Conservation (phyloP, 2,888 invertebrate genomes). For the Sphaerolaimus hirsutus region DNA sequence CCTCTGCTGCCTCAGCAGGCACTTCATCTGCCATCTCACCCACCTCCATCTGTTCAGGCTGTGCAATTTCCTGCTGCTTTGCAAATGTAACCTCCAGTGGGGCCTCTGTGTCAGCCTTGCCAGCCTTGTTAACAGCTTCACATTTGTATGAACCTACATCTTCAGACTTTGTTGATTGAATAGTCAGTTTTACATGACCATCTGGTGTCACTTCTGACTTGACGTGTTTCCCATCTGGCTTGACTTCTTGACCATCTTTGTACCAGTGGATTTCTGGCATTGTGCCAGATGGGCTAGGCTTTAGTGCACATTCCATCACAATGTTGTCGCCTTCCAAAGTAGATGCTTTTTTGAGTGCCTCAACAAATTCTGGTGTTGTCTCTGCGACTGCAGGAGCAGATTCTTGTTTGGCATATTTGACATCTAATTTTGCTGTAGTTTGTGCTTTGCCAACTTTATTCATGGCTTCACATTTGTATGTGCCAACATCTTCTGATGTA, state of each 20-base stretch:
- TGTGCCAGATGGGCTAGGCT: not conserved
- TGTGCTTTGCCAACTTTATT: constrained; percentile 36
- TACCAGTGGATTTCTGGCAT: constrained; percentile 79
- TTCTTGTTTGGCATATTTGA: not conserved
- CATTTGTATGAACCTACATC: too few relatives aligned
- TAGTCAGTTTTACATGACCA: too few relatives aligned
- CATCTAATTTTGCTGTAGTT: constrained; percentile 14
- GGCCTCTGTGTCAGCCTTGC: too few relatives aligned
- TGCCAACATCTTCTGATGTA: constrained; percentile 32
- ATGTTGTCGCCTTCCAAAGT: not conserved
- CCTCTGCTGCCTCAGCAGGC: too few relatives aligned
- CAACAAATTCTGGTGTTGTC: not conserved
- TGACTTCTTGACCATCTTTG: constrained; percentile 40
- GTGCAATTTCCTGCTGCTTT: too few relatives aligned
- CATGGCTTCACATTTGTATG: constrained; percentile 46
- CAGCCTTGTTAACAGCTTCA: too few relatives aligned
- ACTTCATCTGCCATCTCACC: too few relatives aligned
- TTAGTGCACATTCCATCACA: not conserved
- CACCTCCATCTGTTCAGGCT: too few relatives aligned
- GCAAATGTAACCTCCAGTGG: too few relatives aligned
- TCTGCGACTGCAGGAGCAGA: not conserved
- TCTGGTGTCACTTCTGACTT: constrained; percentile 17
- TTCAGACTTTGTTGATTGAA: too few relatives aligned
- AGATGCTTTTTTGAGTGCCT: not conserved
- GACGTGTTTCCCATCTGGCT: constrained; percentile 9